Evolutionary conservation across 2,113 vertebrate genomes (phyloP), one percentile per base, ranked within the genome.

Genomic region (Takifugu bimaculatus): DNA sequence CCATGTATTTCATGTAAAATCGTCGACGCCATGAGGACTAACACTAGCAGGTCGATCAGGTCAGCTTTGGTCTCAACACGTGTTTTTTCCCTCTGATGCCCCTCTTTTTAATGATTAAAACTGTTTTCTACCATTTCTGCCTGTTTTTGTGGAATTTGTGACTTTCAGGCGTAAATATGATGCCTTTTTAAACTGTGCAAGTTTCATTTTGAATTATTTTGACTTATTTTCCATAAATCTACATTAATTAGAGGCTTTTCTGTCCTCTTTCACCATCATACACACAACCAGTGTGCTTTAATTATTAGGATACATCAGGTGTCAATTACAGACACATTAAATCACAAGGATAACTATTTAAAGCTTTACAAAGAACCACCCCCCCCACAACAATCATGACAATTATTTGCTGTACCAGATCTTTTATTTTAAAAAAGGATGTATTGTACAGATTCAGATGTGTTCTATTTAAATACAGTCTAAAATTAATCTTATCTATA

Each of bases 401-500:
- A n/a, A 7, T 35, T 0, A 14, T 29, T 42, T 70, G 60, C 54
- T 79, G 85, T 79, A 80, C 85, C 82, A 82, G 85, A 87, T 79
- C 42, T 68, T 88, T 92, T 91, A 90, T 88, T 90, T 91, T 35
- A 54, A 83, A 83, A 88, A 82, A 86, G 54, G 45, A 59, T 68
- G 63, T 79, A 63, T 84, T 80, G 83, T 80, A 81, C 83, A 72
- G 81, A 83, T 84, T 70, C 82, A 85, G 85, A 84, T 79, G 83
- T 63, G 57, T 85, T 85, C 80, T 82, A 60, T 88, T 91, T 91
- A 91, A 92, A 92, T 90, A 91, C 84, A 79, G 86, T 82, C 89
- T 91, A 92, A 91, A 92, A 91, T 85, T 57, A 74, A 72, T 82
- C 27, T 79, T 72, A 85, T 71, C 75, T 75, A 65, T 74, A 20